phyloP scores from a whole-genome alignment of 2,797 vertebrate genomes.

The Centroberyx gerrardi region DNA sequence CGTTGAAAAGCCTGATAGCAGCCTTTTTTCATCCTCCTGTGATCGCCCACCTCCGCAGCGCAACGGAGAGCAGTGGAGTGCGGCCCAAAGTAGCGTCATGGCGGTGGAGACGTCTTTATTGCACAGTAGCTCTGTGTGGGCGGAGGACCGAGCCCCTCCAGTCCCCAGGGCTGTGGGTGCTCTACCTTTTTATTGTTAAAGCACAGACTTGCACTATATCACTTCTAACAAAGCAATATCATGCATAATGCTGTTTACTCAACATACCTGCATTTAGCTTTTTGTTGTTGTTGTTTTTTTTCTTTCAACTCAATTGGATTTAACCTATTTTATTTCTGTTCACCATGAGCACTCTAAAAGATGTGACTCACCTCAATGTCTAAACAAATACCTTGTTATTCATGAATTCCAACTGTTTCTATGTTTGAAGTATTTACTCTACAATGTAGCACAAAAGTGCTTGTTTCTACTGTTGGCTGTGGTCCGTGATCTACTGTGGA shows the following conservation, averaged over 20 bases:
- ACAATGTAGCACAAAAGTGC: neutral
- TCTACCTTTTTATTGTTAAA: slow-evolving; percentile 40
- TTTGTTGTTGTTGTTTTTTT: neutral
- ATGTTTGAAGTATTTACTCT: neutral
- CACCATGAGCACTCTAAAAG: slow-evolving; percentile 4
- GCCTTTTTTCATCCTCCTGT: slow-evolving; percentile 34
- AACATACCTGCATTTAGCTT: neutral
- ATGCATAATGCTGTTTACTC: slow-evolving; percentile 8
- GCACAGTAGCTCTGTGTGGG: slow-evolving; percentile 54
- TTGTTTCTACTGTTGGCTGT: slow-evolving; percentile 13
- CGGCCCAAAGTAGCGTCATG: slow-evolving; percentile 24
- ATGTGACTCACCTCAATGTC: slow-evolving; percentile 16
- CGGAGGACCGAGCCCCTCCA: slow-evolving; percentile 39
- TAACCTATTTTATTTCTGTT: neutral
- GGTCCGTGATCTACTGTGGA: slow-evolving; percentile 9
- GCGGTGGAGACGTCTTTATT: slow-evolving; percentile 59
- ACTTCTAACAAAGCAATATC: slow-evolving; percentile 12
- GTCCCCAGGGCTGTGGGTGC: slow-evolving; percentile 39
- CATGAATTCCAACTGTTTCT: neutral
- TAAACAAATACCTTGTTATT: neutral
- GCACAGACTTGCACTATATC: neutral
- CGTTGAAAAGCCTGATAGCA: slow-evolving; percentile 42
- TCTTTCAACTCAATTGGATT: neutral
- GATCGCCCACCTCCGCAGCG: slow-evolving; percentile 35
- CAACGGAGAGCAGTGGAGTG: slow-evolving; percentile 17